Conservation (phyloP, 1,140 invertebrate species). For the Lithobius niger region DNA sequence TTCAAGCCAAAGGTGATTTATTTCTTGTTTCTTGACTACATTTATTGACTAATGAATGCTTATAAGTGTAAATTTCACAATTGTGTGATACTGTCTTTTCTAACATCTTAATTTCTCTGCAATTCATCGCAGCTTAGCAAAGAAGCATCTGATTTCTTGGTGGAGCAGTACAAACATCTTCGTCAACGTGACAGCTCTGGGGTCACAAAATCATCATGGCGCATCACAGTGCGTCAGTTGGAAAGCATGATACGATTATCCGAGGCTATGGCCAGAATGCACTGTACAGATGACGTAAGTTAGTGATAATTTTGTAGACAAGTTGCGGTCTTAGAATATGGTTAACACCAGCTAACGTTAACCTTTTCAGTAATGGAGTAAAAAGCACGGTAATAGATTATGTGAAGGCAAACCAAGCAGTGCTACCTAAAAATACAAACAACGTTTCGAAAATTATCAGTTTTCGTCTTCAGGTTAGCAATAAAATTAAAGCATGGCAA, state of each 20-base stretch:
- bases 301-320: conserved; percentile 2
- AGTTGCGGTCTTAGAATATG: not conserved
- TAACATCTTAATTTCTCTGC: not conserved
- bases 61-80: conserved; percentile 4
- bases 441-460: too few species aligned
- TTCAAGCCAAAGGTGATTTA: conserved; percentile 81
- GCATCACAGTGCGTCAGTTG: conserved; percentile 97
- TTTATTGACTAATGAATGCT: not conserved
- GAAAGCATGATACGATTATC: conserved; percentile 94
- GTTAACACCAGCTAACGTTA: conserved; percentile 5
- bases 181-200: conserved; percentile 65
- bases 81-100: not conserved
- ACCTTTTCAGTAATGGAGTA: too few species aligned
- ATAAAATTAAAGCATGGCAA: too few species aligned
- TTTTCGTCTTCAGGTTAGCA: too few species aligned
- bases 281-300: conserved; percentile 57
- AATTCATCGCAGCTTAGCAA: conserved; percentile 34
- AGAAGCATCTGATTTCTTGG: conserved; percentile 70
- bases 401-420: too few species aligned
- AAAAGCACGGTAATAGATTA: too few species aligned
- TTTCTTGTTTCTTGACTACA: not conserved
- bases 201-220: conserved; percentile 61
- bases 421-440: too few species aligned
- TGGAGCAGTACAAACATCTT: conserved; percentile 77
- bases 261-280: conserved; percentile 90